These are phyloP conservation scores for Astur gentilis DNA, from an alignment of 2,113 vertebrate genomes.

Conservation along the genomic window DNA sequence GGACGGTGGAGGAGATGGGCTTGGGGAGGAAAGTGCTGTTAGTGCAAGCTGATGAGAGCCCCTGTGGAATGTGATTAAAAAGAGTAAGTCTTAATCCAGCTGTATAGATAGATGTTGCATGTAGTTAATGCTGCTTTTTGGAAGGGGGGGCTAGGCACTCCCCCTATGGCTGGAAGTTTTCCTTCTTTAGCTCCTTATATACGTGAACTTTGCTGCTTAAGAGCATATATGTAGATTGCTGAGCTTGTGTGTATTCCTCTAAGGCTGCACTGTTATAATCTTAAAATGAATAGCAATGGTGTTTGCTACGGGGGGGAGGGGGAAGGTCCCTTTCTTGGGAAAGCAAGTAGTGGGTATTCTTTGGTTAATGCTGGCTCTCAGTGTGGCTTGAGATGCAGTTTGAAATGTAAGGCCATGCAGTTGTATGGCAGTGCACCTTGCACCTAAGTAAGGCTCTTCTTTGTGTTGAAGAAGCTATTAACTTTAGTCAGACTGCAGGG, in stretches of 20 bases:
- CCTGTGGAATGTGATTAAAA: neutral
- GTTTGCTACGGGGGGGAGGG: neutral
- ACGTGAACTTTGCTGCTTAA: neutral
- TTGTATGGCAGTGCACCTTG: neutral
- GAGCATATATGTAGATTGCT: neutral
- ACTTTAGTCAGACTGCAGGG: neutral
- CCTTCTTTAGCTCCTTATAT: neutral
- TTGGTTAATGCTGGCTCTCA: neutral
- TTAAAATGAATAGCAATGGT: neutral
- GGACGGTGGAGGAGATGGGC: rapidly evolving
- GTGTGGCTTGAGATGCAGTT: neutral
- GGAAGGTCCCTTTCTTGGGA: neutral
- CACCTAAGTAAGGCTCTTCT: neutral
- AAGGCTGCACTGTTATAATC: neutral
- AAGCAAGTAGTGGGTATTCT: neutral
- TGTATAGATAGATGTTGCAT: neutral
- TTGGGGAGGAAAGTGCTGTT: neutral
- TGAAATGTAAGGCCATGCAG: neutral
- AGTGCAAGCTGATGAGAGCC: neutral
- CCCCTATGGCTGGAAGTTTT: neutral
- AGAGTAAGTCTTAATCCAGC: neutral
- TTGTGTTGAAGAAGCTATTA: neutral
- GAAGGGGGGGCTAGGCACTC: neutral
- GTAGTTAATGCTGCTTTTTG: neutral
- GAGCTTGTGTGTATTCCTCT: neutral